Percentiles rank a stretch among this genome's conserved stretches.
These are phyloP conservation scores for Bimastos eiseni DNA, from an alignment of 2,888 invertebrate genomes.

Conservation along the genomic window DNA sequence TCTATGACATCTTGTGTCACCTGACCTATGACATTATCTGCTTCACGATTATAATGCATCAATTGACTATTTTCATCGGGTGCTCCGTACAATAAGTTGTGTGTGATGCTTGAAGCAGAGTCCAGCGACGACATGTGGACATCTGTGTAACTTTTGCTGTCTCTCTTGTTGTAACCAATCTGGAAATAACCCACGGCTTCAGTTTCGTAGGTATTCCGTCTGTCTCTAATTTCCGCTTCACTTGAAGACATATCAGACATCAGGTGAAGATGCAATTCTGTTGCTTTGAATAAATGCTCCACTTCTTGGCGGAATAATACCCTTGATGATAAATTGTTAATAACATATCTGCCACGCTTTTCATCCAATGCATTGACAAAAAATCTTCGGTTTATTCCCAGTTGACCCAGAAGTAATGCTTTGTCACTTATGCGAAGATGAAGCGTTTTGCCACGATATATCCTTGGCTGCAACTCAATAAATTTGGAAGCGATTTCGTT, in stretches of 20 bases:
- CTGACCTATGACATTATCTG: too few relatives aligned
- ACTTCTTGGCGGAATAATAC: background rate
- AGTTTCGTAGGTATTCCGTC: background rate
- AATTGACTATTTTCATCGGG: background rate
- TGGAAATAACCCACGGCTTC: background rate
- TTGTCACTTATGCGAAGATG: background rate
- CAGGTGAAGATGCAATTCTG: background rate
- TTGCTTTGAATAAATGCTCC: background rate
- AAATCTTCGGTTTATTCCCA: background rate
- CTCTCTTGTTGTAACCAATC: background rate
- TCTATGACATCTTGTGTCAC: too few relatives aligned
- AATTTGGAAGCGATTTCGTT: background rate
- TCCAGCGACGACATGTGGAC: background rate
- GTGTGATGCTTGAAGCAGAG: background rate
- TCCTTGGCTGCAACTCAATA: background rate
- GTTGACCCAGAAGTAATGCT: background rate
- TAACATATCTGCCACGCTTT: background rate
- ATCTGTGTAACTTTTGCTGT: background rate
- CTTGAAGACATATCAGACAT: background rate
- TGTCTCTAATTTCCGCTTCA: background rate
- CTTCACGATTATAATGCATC: background rate
- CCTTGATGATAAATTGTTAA: background rate
- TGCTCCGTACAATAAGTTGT: background rate
- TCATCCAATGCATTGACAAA: background rate
- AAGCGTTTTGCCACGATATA: background rate